Evolutionary conservation across 2,113 vertebrate species (phyloP).

Genomic region (Pseudopipra pipra): DNA sequence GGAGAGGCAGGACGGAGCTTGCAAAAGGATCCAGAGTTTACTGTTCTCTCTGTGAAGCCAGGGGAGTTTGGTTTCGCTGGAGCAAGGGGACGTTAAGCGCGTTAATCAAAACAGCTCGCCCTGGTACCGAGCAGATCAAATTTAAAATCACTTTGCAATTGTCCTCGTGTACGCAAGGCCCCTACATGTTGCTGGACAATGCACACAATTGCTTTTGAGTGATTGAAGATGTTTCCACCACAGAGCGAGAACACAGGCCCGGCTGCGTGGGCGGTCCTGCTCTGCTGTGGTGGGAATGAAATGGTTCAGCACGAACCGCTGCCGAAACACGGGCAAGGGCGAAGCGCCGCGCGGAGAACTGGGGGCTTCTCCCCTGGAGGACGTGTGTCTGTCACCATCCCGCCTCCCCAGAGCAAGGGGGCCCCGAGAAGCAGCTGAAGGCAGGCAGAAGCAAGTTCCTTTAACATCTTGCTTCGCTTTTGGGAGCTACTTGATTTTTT

Average conservation of each 20-base stretch:
- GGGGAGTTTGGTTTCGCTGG: not conserved
- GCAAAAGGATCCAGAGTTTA: not conserved
- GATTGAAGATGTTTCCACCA: constrained; percentile 34
- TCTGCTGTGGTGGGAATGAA: not conserved
- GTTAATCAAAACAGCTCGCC: not conserved
- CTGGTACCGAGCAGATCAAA: not conserved
- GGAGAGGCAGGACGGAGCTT: not conserved
- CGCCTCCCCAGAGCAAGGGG: not conserved
- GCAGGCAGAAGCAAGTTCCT: not conserved
- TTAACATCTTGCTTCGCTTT: not conserved
- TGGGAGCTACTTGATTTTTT: not conserved
- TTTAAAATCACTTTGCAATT: not conserved
- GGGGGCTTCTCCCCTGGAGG: not conserved
- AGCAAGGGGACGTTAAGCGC: not conserved
- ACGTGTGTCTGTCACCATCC: not conserved
- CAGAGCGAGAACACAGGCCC: not conserved
- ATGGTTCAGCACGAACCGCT: not conserved
- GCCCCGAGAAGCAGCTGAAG: not conserved
- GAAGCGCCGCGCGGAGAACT: accelerated
- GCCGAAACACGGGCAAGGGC: not conserved
- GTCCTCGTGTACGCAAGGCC: not conserved
- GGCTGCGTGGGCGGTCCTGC: not conserved
- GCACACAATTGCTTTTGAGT: not conserved
- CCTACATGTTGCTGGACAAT: not conserved
- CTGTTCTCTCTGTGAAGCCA: not conserved